Evolutionary conservation across 1,140 invertebrate species (phyloP).

Genomic region (Sitophilus oryzae): DNA sequence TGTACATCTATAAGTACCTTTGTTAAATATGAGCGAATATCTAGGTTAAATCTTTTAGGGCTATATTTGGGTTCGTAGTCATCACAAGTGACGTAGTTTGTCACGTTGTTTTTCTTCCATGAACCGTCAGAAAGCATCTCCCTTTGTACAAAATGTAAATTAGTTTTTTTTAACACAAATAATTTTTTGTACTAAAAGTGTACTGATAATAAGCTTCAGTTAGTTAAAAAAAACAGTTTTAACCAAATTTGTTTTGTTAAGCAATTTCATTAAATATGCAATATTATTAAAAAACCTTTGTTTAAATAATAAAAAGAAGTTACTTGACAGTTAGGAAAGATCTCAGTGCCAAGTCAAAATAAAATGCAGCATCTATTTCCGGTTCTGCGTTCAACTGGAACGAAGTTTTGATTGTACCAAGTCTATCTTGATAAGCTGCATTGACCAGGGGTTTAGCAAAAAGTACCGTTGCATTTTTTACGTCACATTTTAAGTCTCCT

Average conservation of each 20-base stretch:
- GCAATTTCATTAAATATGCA: too few relatives aligned
- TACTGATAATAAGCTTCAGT: too few relatives aligned
- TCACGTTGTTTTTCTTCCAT: conserved; percentile 59
- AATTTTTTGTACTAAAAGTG: too few relatives aligned
- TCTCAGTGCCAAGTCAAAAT: conserved; percentile 73
- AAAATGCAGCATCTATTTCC: conserved; percentile 72
- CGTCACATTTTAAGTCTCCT: conserved; percentile 59
- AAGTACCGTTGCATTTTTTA: conserved; percentile 64
- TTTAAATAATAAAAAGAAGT: too few relatives aligned
- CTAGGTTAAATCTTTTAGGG: conserved; percentile 45
- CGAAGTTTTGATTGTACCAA: conserved; percentile 60
- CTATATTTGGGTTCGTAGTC: conserved; percentile 68
- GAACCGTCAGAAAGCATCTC: conserved; percentile 53
- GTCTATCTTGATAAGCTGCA: conserved; percentile 53
- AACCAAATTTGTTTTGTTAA: too few relatives aligned
- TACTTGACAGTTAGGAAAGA: conserved; percentile 70
- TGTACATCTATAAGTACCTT: conserved; percentile 41
- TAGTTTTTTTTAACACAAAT: too few relatives aligned
- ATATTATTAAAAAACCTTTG: too few relatives aligned
- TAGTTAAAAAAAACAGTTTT: too few relatives aligned
- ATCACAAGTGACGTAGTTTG: conserved; percentile 66
- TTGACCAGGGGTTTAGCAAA: conserved; percentile 59
- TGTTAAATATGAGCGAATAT: conserved; percentile 43
- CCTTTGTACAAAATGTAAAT: conserved; percentile 20
- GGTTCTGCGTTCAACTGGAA: conserved; percentile 60